Conservation (phyloP, 2,888 invertebrate species). For the Epicampocera succincta region DNA sequence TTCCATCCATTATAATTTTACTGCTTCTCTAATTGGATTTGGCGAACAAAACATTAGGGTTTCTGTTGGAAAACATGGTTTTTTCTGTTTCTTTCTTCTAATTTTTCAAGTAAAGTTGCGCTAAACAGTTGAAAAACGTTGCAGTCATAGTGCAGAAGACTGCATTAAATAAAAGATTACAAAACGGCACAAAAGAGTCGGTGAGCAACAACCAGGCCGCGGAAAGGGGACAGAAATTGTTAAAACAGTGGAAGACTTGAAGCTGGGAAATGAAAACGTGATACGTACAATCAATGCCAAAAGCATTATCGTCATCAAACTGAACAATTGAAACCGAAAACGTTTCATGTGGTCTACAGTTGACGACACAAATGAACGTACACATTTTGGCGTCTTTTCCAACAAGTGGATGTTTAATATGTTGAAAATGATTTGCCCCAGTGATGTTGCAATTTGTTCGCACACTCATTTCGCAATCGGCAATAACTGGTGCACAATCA, state of each 20-base stretch:
- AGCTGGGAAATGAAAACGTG: conserved; percentile 65
- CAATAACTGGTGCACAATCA: neutral
- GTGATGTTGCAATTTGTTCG: neutral
- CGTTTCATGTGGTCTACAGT: conserved; percentile 30
- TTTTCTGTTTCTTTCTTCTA: conserved; percentile 3
- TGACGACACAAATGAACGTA: neutral
- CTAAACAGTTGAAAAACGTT: conserved; percentile 7
- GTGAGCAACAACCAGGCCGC: neutral
- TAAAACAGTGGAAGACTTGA: conserved; percentile 29
- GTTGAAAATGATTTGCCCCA: neutral
- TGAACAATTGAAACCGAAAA: conserved; percentile 43
- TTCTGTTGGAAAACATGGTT: conserved; percentile 34
- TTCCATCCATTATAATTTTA: conserved; percentile 7
- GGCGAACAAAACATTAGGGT: conserved; percentile 30
- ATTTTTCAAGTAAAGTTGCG: neutral
- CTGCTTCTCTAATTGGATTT: conserved; percentile 32
- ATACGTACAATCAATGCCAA: conserved; percentile 67
- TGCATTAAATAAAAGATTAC: conserved; percentile 55
- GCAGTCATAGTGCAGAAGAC: conserved; percentile 18
- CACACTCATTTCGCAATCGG: conserved; percentile 22
- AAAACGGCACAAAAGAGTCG: conserved; percentile 12
- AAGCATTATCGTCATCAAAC: conserved; percentile 58
- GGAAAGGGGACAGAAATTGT: conserved; percentile 18
- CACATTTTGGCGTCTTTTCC: neutral
- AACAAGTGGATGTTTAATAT: conserved; percentile 1